A percentile compares a stretch with the other conserved stretches of the same genome.
phyloP scores from a whole-genome alignment of 1,140 invertebrate genomes.

The Galleria mellonella region DNA sequence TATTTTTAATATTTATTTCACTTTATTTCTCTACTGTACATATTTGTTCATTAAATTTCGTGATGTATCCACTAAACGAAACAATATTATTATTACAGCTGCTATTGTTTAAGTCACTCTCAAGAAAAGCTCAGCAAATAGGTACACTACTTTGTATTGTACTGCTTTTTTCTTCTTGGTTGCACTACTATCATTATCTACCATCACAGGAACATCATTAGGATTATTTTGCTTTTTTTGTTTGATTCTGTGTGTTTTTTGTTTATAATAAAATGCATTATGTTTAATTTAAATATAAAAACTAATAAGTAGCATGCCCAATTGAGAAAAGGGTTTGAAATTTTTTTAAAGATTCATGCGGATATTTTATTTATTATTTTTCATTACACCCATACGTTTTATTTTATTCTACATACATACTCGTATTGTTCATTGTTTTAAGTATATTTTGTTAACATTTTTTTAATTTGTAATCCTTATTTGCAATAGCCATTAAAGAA shows the following conservation, averaged over 20 bases:
- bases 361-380: too few relatives aligned
- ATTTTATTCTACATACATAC: too few relatives aligned
- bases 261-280: too few relatives aligned
- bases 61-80: conserved; percentile 42
- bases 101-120: conserved; percentile 72
- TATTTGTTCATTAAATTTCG: conserved; percentile 6
- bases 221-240: conserved; percentile 8
- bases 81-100: conserved; percentile 61
- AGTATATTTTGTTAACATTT: conserved; percentile 9
- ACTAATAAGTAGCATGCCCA: too few relatives aligned
- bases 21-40: conserved; percentile 6
- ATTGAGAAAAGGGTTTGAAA: too few relatives aligned
- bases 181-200: conserved; percentile 9
- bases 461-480: not conserved
- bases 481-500: not conserved
- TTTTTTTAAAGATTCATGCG: too few relatives aligned
- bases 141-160: conserved; percentile 61
- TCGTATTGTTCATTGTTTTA: conserved; percentile 17
- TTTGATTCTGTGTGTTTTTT: too few relatives aligned
- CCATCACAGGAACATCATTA: conserved; percentile 4
- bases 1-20: conserved; percentile 1
- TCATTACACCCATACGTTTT: not conserved
- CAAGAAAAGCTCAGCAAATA: conserved; percentile 64
- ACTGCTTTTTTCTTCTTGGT: conserved; percentile 43
- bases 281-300: too few relatives aligned